phyloP scores from a whole-genome alignment of 2,797 vertebrate genomes.

The Sebastes matsubarae region DNA sequence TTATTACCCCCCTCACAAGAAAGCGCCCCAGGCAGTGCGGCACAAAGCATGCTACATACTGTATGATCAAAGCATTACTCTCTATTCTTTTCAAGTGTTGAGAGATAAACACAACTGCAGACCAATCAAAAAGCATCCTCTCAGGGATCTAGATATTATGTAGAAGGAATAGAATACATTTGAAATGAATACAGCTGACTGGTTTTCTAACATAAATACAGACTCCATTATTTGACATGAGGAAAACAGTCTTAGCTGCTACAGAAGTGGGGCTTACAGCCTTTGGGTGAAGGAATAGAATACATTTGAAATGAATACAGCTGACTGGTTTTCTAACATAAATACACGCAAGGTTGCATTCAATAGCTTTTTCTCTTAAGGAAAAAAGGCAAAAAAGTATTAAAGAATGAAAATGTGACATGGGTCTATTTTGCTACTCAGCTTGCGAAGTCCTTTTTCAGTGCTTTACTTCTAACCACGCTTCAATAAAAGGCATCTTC shows the following conservation, averaged over 20 bases:
- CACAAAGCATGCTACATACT: background rate
- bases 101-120: background rate
- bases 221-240: background rate
- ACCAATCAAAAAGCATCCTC: background rate
- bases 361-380: conserved; percentile 7
- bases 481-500: conserved; percentile 56
- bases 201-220: background rate
- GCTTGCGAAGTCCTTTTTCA: conserved; percentile 12
- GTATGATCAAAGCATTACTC: background rate
- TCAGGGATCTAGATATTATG: background rate
- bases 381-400: conserved; percentile 35
- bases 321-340: too few species aligned
- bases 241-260: background rate
- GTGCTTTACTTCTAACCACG: conserved; percentile 16
- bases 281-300: too few species aligned
- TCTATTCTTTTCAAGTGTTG: background rate
- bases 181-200: background rate
- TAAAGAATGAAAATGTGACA: conserved; percentile 28
- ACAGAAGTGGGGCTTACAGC: background rate
- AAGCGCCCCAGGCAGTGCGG: background rate
- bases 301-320: too few species aligned
- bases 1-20: conserved; percentile 19
- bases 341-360: background rate
- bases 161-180: background rate
- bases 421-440: conserved; percentile 31